A percentile compares a stretch with the other conserved stretches of the same genome.
Evolutionary conservation across 2,888 invertebrate species (phyloP).

Genomic region (Melinaea menophilus): DNA sequence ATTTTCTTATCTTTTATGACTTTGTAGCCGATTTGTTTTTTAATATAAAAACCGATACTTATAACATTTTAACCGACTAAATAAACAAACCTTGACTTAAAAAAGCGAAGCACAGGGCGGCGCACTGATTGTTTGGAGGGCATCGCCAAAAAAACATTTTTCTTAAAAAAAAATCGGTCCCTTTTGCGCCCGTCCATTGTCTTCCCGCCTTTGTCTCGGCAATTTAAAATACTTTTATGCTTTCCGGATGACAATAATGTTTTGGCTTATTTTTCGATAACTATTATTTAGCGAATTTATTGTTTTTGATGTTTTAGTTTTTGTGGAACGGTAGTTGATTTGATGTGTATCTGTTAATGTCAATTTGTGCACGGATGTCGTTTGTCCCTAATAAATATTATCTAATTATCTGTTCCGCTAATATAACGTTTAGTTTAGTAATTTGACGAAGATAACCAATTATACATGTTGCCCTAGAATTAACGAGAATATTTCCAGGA

Average conservation of each 20-base stretch:
- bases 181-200: constrained; percentile 70
- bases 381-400: constrained; percentile 27
- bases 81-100: constrained; percentile 68
- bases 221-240: constrained; percentile 76
- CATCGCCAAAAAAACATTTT: constrained; percentile 56
- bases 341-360: constrained; percentile 30
- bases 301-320: constrained; percentile 59
- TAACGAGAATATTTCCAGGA: not conserved
- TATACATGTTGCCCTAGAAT: not conserved
- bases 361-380: constrained; percentile 39
- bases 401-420: constrained; percentile 30
- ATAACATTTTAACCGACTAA: constrained; percentile 58
- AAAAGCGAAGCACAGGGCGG: constrained; percentile 21
- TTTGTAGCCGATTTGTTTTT: constrained; percentile 34
- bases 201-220: constrained; percentile 71
- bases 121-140: constrained; percentile 22
- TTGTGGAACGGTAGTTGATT: constrained; percentile 39
- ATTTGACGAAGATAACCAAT: constrained; percentile 5
- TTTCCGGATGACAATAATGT: constrained; percentile 58
- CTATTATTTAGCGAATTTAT: constrained; percentile 75
- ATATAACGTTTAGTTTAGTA: constrained; percentile 14
- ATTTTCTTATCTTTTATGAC: constrained; percentile 30
- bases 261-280: constrained; percentile 61
- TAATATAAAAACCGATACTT: constrained; percentile 55
- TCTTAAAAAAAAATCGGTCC: constrained; percentile 36